Conservation (phyloP, 2,888 invertebrate species). For the Euphydryas editha region DNA sequence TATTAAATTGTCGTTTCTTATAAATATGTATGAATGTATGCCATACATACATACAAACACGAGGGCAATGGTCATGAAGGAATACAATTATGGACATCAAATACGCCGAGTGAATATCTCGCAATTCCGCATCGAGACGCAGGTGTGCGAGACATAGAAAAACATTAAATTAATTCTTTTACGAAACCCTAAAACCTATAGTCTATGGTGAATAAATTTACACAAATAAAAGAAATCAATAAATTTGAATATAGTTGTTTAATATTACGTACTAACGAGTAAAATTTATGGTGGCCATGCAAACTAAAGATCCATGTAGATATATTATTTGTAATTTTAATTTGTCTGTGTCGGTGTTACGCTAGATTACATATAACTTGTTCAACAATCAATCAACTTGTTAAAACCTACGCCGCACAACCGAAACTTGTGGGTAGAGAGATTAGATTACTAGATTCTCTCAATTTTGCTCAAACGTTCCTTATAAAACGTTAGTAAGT, state of each 20-base stretch:
- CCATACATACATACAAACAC: neutral
- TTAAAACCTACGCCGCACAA: too few relatives aligned
- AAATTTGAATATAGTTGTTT: neutral
- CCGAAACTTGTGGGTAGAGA: too few relatives aligned
- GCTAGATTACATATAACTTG: too few relatives aligned
- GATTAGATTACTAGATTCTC: too few relatives aligned
- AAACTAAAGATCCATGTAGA: too few relatives aligned
- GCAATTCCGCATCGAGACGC: neutral
- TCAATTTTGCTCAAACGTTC: too few relatives aligned
- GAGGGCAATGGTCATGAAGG: constrained; percentile 21
- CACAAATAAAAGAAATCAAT: neutral
- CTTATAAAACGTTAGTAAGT: too few relatives aligned
- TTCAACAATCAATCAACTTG: too few relatives aligned
- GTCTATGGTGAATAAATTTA: neutral
- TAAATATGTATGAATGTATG: constrained; percentile 16
- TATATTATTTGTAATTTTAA: too few relatives aligned
- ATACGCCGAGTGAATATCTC: constrained; percentile 1
- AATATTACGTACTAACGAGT: neutral
- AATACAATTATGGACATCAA: constrained; percentile 22
- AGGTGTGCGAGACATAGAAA: neutral
- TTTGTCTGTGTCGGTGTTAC: too few relatives aligned
- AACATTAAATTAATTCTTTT: neutral
- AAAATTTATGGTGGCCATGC: too few relatives aligned
- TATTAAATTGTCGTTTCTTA: constrained; percentile 15
- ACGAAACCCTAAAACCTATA: neutral